phyloP scores from a whole-genome alignment of 2,888 invertebrate genomes.

The Pristionchus fissidentatus region DNA sequence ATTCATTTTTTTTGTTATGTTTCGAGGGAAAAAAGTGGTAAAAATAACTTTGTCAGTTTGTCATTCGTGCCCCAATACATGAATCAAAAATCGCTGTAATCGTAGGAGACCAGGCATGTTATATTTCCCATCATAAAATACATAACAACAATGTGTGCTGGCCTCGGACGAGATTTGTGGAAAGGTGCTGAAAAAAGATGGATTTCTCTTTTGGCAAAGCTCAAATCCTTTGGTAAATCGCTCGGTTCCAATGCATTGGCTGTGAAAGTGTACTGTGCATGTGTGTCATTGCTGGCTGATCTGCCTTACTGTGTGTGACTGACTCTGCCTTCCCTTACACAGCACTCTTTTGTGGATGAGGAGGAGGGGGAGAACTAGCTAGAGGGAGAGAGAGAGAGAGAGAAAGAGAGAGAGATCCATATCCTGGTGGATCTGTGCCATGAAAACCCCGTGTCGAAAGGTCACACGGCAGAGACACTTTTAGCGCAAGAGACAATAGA shows the following conservation, averaged over 20 bases:
- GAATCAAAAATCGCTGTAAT: too few species aligned
- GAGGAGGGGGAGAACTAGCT: conserved; percentile 15
- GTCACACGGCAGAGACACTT: neutral
- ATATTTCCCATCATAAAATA: too few species aligned
- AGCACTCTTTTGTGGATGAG: neutral
- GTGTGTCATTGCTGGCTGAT: neutral
- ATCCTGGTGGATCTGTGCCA: neutral
- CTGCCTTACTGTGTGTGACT: neutral
- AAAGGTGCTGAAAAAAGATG: too few species aligned
- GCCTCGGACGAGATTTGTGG: neutral
- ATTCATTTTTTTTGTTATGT: neutral
- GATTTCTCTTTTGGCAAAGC: neutral
- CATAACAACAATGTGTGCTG: neutral
- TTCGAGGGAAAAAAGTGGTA: neutral
- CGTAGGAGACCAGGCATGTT: too few species aligned
- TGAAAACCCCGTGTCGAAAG: conserved; percentile 9
- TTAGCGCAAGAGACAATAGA: neutral
- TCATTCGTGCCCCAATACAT: too few species aligned
- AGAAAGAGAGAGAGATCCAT: too few species aligned
- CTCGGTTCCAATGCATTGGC: neutral
- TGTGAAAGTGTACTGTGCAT: neutral
- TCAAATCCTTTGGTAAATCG: neutral
- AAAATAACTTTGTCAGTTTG: too few species aligned
- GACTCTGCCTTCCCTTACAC: neutral
- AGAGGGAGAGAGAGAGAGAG: neutral